Base-by-base conservation (phyloP, 2,888 invertebrate genomes). In the Lissocephala sabroskyi region DNA sequence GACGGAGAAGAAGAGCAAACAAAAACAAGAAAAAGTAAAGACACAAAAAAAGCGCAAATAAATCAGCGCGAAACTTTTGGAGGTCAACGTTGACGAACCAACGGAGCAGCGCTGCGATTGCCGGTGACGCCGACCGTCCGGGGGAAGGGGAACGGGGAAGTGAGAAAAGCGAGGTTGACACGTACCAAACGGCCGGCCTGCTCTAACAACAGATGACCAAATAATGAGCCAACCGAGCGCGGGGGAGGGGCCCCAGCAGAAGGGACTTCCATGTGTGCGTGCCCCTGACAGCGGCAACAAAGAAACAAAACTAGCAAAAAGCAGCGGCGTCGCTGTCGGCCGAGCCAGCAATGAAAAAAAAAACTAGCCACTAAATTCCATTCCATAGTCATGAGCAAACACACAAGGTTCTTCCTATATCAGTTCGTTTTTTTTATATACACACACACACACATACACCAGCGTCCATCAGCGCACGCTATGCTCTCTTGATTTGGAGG, bases 391-490 rank as follows among this genome's bases (percentile, higher is more conserved):
- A 79, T 78, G 62, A 75, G 60, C n/a, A n/a, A n/a, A n/a, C 58
- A 49, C 56, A 74, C 81, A 82, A 82, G 81, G 81, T 82, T 82
- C 81, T 82, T 82, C 81, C 81, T 82, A 80, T 80, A 75, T 81
- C 78, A 68, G 61, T 64, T 62, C 62, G 49, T 49, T 61, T 45
- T 59, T 45, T 51, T 28, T 45, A 45, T 55, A 45, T 45, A 29
- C 26, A 29, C 28, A 26, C n/a, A 29, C 42, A 44, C 23, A 41
- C 14, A 33, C 33, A 5, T 11, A 29, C 17, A 30, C 11, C 19
- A 46, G 42, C 45, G 44, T 49, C 44, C 54, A 50, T 50, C 46
- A 42, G 29, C 37, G 18, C 17, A n/a, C n/a, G n/a, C n/a, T n/a
- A n/a, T n/a, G n/a, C n/a, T n/a, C n/a, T n/a, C n/a, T n/a, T n/a